These are phyloP conservation scores for Tarsius wallacei DNA, from an alignment of 2,797 vertebrate genomes.

Conservation along the genomic window DNA sequence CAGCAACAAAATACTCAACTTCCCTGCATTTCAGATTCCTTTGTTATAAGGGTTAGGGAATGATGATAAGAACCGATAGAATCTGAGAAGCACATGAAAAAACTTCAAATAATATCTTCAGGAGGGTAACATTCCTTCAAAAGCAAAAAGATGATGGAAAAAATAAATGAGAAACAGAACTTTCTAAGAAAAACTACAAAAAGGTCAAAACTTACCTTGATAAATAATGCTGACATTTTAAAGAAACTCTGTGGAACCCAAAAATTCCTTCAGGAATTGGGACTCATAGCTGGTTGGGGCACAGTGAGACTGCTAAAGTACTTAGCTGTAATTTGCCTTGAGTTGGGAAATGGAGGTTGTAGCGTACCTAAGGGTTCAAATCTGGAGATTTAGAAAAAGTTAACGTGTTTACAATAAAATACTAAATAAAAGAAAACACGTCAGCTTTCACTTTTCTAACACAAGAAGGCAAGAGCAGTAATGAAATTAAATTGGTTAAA, in stretches of 20 bases:
- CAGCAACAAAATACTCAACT: background rate
- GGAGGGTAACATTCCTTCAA: background rate
- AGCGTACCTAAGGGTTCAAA: background rate
- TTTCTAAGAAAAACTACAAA: background rate
- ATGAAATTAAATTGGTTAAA: background rate
- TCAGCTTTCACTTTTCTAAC: background rate
- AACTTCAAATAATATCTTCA: slow-evolving; percentile 28
- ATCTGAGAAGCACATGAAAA: background rate
- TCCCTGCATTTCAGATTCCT: background rate
- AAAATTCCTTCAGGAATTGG: background rate
- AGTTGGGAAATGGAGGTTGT: background rate
- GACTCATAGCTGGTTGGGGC: background rate
- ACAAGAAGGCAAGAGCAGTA: background rate
- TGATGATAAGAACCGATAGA: background rate
- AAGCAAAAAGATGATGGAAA: slow-evolving; percentile 21
- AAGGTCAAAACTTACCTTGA: slow-evolving; percentile 5
- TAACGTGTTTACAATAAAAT: background rate
- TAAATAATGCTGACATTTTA: slow-evolving; percentile 3
- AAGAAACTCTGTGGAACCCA: background rate
- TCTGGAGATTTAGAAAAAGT: background rate
- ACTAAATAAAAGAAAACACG: background rate
- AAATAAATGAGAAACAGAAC: background rate
- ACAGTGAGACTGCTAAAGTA: background rate
- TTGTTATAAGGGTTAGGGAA: background rate
- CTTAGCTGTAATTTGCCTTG: background rate